phyloP scores from a whole-genome alignment of 2,888 invertebrate genomes.

The Lasius platythorax region DNA sequence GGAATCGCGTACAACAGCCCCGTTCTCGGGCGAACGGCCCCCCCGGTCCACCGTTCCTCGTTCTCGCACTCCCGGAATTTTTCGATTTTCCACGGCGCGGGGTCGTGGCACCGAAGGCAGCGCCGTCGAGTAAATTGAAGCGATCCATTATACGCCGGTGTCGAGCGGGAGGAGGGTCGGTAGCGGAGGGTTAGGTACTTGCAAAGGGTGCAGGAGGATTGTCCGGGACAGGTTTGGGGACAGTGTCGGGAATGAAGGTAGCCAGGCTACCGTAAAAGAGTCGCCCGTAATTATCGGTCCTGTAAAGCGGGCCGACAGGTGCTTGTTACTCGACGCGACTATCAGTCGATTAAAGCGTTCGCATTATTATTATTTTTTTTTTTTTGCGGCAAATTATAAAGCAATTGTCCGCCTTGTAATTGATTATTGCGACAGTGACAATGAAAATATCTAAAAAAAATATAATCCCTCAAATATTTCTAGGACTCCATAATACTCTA shows the following conservation, averaged over 20 bases:
- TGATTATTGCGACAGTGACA: neutral
- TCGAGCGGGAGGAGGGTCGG: constrained; percentile 62
- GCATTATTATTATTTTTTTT: neutral
- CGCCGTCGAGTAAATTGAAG: constrained; percentile 81
- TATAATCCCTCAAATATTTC: neutral
- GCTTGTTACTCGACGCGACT: constrained; percentile 15
- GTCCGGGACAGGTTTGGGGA: constrained; percentile 48
- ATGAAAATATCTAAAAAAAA: neutral
- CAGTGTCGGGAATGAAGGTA: constrained; percentile 18
- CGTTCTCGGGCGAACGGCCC: constrained; percentile 37
- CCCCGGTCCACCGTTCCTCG: neutral
- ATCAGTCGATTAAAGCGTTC: constrained; percentile 25
- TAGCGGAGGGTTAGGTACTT: constrained; percentile 43
- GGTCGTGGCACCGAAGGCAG: constrained; percentile 70
- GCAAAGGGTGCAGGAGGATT: constrained; percentile 27
- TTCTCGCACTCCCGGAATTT: constrained; percentile 61
- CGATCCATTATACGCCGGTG: constrained; percentile 81
- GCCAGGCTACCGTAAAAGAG: constrained; percentile 22
- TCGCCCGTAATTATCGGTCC: constrained; percentile 28
- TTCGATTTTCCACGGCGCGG: constrained; percentile 70
- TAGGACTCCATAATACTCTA: neutral
- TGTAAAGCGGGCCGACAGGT: constrained; percentile 12
- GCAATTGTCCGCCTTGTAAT: neutral
- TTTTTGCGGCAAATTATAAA: constrained; percentile 1
- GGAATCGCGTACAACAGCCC: constrained; percentile 40